Evolutionary conservation across 2,113 vertebrate species (phyloP).

Genomic region (Paracanthobrama guichenoti): DNA sequence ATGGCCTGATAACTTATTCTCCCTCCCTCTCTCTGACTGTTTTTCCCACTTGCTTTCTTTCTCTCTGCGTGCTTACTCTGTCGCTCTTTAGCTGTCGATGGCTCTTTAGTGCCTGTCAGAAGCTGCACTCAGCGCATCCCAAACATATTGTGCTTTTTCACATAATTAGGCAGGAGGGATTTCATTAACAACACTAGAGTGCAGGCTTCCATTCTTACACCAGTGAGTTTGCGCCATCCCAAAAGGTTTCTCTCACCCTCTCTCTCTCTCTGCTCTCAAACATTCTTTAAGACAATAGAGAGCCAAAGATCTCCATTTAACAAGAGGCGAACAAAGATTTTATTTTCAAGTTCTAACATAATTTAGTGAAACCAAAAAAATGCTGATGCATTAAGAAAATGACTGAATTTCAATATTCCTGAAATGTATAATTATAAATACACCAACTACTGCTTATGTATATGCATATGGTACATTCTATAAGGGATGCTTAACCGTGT

Average conservation of each 20-base stretch:
- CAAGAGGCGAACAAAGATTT: not conserved
- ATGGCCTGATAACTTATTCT: constrained; percentile 66
- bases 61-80: constrained; percentile 45
- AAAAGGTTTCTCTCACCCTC: constrained; percentile 18
- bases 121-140: constrained; percentile 68
- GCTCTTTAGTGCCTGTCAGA: constrained; percentile 73
- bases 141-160: constrained; percentile 75
- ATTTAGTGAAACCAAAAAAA: too few relatives aligned
- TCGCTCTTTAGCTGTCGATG: constrained; percentile 69
- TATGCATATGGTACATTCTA: not conserved
- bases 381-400: too few relatives aligned
- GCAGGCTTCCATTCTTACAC: constrained; percentile 44
- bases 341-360: not conserved
- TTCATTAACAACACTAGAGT: constrained; percentile 62
- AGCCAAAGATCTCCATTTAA: not conserved
- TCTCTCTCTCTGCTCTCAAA: constrained; percentile 16
- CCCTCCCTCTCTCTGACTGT: not conserved
- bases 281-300: constrained; percentile 34
- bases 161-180: constrained; percentile 79
- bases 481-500: not conserved
- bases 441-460: not conserved
- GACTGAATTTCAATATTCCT: too few relatives aligned
- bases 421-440: too few relatives aligned
- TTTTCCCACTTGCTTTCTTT: not conserved
- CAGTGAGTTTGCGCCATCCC: constrained; percentile 32